Conservation (phyloP, 2,113 vertebrate genomes). For the Tychaedon coryphoeus region DNA sequence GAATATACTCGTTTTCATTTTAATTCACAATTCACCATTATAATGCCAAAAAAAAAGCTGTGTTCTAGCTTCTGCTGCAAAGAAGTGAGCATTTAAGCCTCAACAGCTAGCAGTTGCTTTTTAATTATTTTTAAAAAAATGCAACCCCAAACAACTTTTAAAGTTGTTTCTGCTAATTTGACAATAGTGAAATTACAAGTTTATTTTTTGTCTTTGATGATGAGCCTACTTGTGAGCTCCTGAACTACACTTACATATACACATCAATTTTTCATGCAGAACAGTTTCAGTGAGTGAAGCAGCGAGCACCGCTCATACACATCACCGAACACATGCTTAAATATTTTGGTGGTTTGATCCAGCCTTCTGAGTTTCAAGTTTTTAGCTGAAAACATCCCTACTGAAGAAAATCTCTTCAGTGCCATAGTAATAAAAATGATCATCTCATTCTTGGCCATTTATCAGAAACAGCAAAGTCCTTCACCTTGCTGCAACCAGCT, state of each 20-base stretch:
- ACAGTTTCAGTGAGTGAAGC: background rate
- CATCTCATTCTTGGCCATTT: background rate
- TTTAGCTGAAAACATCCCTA: background rate
- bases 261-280: background rate
- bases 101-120: background rate
- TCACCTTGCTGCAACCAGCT: background rate
- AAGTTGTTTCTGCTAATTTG: background rate
- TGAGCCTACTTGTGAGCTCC: background rate
- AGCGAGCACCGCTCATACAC: background rate
- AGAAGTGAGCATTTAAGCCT: background rate
- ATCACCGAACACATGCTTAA: background rate
- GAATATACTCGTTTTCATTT: background rate
- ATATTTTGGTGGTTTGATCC: background rate
- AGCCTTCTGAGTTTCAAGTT: background rate
- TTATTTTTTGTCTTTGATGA: background rate
- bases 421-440: background rate
- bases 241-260: background rate
- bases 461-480: background rate
- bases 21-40: background rate
- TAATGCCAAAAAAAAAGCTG: background rate
- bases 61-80: background rate
- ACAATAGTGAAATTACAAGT: background rate
- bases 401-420: background rate
- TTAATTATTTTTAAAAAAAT: background rate
- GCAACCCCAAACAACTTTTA: background rate